A percentile compares a stretch with the other conserved stretches of the same genome.
phyloP scores from a whole-genome alignment of 2,888 invertebrate species.

The Girardia tigrina region DNA sequence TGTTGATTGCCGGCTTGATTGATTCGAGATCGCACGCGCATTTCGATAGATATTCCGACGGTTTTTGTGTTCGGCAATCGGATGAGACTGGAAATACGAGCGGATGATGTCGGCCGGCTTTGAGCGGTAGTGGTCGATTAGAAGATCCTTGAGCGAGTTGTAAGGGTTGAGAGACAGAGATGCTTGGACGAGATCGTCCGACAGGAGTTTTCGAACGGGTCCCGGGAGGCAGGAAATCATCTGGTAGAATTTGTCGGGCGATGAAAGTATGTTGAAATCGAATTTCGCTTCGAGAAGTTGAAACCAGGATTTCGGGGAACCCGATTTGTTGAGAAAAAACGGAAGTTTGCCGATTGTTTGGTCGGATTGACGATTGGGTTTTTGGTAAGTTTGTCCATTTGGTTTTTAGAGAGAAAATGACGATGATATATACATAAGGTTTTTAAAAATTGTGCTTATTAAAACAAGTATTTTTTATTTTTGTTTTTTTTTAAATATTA shows the following conservation, averaged over 20 bases:
- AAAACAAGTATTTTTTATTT: no score
- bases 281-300: slow-evolving; percentile 8
- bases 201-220: neutral
- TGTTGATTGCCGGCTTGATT: neutral
- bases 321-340: neutral
- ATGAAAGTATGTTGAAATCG: neutral
- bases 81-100: neutral
- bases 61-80: neutral
- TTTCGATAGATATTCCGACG: neutral
- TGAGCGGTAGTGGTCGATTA: neutral
- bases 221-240: neutral
- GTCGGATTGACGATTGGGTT: no score
- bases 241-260: neutral
- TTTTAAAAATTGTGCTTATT: no score
- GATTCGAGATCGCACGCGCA: neutral
- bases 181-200: slow-evolving; percentile 4
- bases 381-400: no score
- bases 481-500: no score
- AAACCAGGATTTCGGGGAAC: neutral
- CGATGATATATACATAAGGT: no score
- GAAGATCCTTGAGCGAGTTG: neutral
- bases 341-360: slow-evolving; percentile 1
- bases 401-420: no score
- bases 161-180: neutral
- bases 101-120: neutral